Evolutionary conservation across 2,888 invertebrate genomes (phyloP).

Genomic region (Folsomia candida): DNA sequence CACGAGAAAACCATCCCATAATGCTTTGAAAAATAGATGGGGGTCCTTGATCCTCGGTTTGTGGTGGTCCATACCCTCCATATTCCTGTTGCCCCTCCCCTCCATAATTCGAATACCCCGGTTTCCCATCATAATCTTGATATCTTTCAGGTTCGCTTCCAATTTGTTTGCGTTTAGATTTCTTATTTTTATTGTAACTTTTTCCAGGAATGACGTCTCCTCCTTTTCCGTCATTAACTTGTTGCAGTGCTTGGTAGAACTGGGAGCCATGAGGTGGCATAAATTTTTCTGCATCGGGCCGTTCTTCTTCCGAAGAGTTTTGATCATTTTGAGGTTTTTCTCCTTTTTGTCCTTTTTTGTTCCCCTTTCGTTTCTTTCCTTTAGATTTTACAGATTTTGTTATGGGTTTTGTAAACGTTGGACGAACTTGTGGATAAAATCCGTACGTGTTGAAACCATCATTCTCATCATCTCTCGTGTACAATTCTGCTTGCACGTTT

Average conservation of each 20-base stretch:
- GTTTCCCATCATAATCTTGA: neutral
- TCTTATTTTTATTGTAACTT: neutral
- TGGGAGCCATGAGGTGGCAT: neutral
- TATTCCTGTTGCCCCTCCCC: neutral
- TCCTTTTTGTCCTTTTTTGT: conserved; percentile 4
- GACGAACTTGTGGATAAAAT: conserved; percentile 10
- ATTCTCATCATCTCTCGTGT: neutral
- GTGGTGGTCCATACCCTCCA: neutral
- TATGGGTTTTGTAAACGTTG: conserved; percentile 14
- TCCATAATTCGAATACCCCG: neutral
- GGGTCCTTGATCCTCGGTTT: conserved; percentile 10
- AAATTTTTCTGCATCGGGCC: neutral
- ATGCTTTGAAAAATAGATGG: conserved; percentile 30
- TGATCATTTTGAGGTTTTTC: neutral
- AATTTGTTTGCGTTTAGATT: conserved; percentile 21
- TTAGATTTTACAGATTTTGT: too few species aligned
- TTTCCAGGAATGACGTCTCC: conserved; percentile 1
- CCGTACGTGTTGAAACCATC: too few species aligned
- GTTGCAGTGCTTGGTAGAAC: neutral
- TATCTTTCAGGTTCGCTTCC: neutral
- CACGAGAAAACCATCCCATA: conserved; percentile 30
- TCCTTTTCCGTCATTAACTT: conserved; percentile 8
- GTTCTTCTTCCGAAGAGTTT: conserved; percentile 5
- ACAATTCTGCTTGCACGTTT: neutral
- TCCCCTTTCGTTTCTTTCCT: neutral